These are phyloP conservation scores for Phortica okadai DNA, from an alignment of 2,888 invertebrate species.

Conservation along the genomic window DNA sequence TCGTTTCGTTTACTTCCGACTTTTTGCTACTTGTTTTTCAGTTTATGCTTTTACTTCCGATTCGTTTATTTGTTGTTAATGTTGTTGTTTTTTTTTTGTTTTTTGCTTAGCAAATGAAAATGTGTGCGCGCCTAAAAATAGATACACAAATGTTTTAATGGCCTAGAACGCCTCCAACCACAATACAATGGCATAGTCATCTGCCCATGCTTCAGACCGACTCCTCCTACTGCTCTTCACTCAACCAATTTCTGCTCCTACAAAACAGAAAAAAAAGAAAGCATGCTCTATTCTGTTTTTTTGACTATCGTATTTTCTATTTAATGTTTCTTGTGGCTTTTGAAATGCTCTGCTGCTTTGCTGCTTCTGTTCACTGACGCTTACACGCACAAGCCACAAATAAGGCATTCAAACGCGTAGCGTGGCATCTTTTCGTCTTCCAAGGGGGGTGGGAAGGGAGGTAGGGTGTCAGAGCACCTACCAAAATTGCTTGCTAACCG, in stretches of 20 bases:
- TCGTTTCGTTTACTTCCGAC: slow-evolving; percentile 11
- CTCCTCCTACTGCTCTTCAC: not conserved
- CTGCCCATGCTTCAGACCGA: not conserved
- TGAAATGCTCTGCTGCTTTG: slow-evolving; percentile 9
- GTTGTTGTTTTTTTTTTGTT: not conserved
- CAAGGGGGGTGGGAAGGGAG: no score
- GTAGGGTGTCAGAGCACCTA: not conserved
- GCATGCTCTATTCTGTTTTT: slow-evolving; percentile 34
- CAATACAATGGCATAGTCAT: slow-evolving; percentile 29
- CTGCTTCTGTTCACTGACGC: slow-evolving; percentile 9
- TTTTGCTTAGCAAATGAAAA: not conserved
- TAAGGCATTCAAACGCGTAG: not conserved
- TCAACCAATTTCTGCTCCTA: not conserved
- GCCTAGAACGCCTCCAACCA: slow-evolving; percentile 53
- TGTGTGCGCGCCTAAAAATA: slow-evolving; percentile 57
- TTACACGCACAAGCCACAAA: slow-evolving; percentile 4
- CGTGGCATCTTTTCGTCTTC: no score
- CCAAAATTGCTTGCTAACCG: not conserved
- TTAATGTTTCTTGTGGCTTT: slow-evolving; percentile 65
- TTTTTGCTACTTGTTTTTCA: not conserved
- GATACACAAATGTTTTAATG: slow-evolving; percentile 71
- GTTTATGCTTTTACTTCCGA: not conserved
- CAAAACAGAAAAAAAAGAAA: slow-evolving; percentile 33
- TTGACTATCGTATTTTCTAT: slow-evolving; percentile 64
- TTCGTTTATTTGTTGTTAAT: not conserved